These are phyloP conservation scores for Strix aluco DNA, from an alignment of 2,113 vertebrate species.

Conservation along the genomic window DNA sequence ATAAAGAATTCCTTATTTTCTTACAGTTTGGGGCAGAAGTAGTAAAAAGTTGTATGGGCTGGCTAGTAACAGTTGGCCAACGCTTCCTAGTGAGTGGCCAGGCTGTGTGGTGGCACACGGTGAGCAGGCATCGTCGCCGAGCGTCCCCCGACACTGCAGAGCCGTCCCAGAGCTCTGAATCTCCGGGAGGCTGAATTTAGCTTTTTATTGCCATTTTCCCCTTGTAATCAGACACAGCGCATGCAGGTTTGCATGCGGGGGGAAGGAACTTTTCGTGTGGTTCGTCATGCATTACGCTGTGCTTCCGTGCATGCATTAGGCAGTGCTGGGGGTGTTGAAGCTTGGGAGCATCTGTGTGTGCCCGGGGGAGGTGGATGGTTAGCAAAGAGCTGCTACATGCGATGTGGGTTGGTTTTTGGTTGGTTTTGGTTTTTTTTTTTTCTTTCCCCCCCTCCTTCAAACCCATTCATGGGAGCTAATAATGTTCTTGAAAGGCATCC, in stretches of 20 bases:
- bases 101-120: neutral
- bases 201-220: accelerated
- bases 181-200: neutral
- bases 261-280: accelerated
- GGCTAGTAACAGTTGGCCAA: neutral
- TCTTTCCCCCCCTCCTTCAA: neutral
- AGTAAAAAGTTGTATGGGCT: neutral
- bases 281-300: accelerated
- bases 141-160: neutral
- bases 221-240: too few species aligned
- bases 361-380: accelerated
- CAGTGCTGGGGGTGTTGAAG: neutral
- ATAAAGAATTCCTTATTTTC: neutral
- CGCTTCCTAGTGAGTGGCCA: accelerated
- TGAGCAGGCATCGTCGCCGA: accelerated
- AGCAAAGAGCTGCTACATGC: neutral
- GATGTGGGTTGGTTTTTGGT: accelerated
- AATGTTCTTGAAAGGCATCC: constrained; percentile 26
- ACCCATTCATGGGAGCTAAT: neutral
- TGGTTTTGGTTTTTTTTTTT: neutral
- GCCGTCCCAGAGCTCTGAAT: neutral
- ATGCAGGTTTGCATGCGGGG: accelerated
- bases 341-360: neutral
- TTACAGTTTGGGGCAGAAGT: neutral
- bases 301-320: neutral